A percentile compares a stretch with the other conserved stretches of the same genome.
Conservation (phyloP, 2,888 invertebrate species). For the Gryllus longicercus region DNA sequence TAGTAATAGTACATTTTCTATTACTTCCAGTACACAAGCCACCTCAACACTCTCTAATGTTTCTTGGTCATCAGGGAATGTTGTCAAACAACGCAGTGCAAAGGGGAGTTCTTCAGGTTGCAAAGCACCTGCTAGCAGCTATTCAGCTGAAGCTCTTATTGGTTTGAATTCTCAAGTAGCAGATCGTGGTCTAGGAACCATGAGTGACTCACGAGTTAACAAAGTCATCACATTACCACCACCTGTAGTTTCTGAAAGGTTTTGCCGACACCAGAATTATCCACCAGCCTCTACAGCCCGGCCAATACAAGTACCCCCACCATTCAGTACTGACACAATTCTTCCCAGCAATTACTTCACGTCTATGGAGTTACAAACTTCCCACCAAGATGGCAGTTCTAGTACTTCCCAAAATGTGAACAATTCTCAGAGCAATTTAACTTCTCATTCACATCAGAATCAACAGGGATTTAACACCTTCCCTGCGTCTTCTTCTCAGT, state of each 20-base stretch:
- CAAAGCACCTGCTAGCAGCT: conserved; percentile 43
- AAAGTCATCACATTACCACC: conserved; percentile 34
- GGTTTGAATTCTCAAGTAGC: conserved; percentile 39
- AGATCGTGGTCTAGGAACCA: background rate
- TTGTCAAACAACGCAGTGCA: conserved; percentile 6
- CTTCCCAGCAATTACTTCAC: conserved; percentile 28
- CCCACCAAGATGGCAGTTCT: conserved; percentile 3
- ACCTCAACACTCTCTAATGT: background rate
- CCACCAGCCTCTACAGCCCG: background rate
- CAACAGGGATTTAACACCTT: conserved; percentile 26
- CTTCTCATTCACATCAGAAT: conserved; percentile 23
- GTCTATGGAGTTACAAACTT: conserved; percentile 22
- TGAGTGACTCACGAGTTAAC: background rate
- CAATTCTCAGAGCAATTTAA: conserved; percentile 23
- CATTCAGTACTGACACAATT: conserved; percentile 26
- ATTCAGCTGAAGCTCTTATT: conserved; percentile 49
- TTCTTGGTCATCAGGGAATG: conserved; percentile 20
- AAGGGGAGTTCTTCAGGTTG: conserved; percentile 20
- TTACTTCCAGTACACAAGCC: background rate
- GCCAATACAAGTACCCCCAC: conserved; percentile 24
- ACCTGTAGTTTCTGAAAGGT: conserved; percentile 35
- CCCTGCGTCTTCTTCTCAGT: conserved; percentile 19
- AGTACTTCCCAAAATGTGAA: background rate
- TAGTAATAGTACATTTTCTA: background rate
- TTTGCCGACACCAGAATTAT: conserved; percentile 27